These are phyloP conservation scores for Genyomyrus donnyi DNA, from an alignment of 2,113 vertebrate species.

Conservation along the genomic window DNA sequence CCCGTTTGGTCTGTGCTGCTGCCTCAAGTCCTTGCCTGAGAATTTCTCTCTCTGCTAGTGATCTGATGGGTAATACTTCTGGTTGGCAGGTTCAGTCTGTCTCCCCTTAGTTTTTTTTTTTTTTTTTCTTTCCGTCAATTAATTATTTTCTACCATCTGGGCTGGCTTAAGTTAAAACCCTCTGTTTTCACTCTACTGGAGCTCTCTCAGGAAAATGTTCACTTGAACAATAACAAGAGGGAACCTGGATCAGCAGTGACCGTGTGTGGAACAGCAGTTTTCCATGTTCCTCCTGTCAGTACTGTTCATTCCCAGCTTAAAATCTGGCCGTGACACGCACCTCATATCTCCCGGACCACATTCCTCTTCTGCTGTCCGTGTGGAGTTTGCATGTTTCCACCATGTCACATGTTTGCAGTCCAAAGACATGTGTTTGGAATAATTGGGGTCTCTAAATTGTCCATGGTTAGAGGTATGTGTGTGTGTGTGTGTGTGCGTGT, in stretches of 20 bases:
- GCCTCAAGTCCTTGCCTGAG: background rate
- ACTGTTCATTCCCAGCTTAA: background rate
- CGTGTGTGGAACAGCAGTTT: background rate
- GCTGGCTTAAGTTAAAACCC: background rate
- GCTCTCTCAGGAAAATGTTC: background rate
- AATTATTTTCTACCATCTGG: background rate
- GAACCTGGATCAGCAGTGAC: background rate
- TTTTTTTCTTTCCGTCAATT: background rate
- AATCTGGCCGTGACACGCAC: background rate
- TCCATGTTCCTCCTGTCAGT: background rate
- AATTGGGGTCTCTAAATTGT: background rate
- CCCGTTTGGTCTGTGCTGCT: background rate
- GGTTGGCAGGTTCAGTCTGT: background rate
- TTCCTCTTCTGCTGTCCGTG: background rate
- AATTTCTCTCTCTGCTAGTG: background rate
- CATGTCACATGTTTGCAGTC: background rate
- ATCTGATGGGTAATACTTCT: background rate
- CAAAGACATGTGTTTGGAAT: background rate
- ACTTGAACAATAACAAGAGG: too few relatives aligned
- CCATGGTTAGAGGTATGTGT: background rate
- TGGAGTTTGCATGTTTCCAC: background rate
- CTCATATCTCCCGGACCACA: background rate
- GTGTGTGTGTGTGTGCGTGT: background rate
- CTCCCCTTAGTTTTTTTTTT: background rate
- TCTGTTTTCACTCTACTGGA: background rate